Evolutionary conservation across 2,113 vertebrate species (phyloP).

Genomic region (Rhinolophus ferrumequinum): DNA sequence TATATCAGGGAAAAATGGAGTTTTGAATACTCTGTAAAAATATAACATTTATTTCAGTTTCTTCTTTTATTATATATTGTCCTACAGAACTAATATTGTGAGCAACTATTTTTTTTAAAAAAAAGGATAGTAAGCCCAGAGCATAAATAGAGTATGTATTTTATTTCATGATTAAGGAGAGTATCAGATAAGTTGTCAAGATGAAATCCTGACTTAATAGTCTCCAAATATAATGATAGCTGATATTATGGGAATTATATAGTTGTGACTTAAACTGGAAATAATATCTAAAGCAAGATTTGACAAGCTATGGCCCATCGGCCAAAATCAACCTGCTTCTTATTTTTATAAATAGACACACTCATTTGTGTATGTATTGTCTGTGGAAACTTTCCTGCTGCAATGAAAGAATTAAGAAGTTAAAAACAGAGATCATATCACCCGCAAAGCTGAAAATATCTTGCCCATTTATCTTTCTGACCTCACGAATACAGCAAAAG

Average conservation of each 20-base stretch:
- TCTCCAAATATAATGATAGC: not conserved
- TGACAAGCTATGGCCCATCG: not conserved
- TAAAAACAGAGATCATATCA: not conserved
- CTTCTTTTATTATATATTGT: not conserved
- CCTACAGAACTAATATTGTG: not conserved
- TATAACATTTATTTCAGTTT: conserved; percentile 10
- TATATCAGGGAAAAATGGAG: conserved; percentile 25
- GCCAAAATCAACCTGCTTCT: not conserved
- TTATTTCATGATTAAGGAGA: conserved; percentile 5
- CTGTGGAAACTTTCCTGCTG: not conserved
- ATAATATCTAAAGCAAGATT: not conserved
- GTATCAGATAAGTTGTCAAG: not conserved
- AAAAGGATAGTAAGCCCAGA: conserved; percentile 17
- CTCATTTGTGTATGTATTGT: not conserved
- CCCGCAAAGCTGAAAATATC: not conserved
- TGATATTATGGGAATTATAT: not conserved
- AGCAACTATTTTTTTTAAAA: not conserved
- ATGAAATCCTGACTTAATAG: not conserved
- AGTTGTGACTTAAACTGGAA: not conserved
- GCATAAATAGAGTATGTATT: not conserved
- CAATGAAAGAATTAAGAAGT: not conserved
- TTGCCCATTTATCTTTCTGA: not conserved
- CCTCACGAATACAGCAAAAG: not conserved
- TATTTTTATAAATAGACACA: not conserved
- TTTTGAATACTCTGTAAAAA: conserved; percentile 38